Evolutionary conservation across 1,140 invertebrate genomes (phyloP).

Genomic region (Agrilus planipennis): DNA sequence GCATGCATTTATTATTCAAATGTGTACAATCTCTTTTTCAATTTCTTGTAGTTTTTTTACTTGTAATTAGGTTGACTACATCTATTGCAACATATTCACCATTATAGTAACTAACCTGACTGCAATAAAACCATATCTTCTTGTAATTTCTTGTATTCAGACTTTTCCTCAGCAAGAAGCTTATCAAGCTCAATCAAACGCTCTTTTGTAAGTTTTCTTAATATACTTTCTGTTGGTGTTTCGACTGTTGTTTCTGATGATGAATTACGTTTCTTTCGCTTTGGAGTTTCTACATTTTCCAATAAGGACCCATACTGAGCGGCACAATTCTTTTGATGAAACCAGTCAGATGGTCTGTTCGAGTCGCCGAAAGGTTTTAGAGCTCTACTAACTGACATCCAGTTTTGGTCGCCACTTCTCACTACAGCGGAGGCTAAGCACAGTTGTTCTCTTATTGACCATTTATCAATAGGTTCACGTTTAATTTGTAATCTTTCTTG

Average conservation of each 20-base stretch:
- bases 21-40: too few species aligned
- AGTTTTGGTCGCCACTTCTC: constrained; percentile 86
- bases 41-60: too few species aligned
- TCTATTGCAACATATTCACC: too few species aligned
- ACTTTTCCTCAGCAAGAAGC: constrained; percentile 52
- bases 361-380: constrained; percentile 61
- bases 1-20: too few species aligned
- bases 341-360: constrained; percentile 74
- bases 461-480: constrained; percentile 61
- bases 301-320: constrained; percentile 75
- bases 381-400: constrained; percentile 79
- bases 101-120: constrained; percentile 34
- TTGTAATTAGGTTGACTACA: too few species aligned
- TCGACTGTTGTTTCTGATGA: constrained; percentile 45
- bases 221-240: constrained; percentile 69
- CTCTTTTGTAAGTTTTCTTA: constrained; percentile 65
- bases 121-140: constrained; percentile 45
- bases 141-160: constrained; percentile 60
- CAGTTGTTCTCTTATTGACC: constrained; percentile 74
- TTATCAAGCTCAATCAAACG: constrained; percentile 64
- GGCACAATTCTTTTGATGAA: constrained; percentile 84
- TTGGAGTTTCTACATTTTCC: constrained; percentile 75
- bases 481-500: constrained; percentile 53
- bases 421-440: constrained; percentile 77
- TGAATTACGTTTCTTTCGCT: constrained; percentile 67